Evolutionary conservation across 1,140 invertebrate species (phyloP).

Genomic region (Drosophila azteca): DNA sequence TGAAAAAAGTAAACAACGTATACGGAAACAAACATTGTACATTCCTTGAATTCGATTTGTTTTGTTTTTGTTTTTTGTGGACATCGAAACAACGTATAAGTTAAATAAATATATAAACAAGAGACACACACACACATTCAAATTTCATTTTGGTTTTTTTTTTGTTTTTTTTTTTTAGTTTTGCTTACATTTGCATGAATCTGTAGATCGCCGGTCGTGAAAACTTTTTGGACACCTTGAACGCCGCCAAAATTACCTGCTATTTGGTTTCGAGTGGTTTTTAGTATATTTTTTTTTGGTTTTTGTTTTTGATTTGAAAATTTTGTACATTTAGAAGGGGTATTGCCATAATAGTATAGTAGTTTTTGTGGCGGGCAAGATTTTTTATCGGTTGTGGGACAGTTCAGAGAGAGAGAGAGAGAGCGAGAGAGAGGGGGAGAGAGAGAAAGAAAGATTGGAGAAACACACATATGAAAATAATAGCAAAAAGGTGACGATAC

Average conservation of each 20-base stretch:
- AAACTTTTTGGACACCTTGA: slow-evolving; percentile 70
- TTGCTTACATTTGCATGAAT: slow-evolving; percentile 83
- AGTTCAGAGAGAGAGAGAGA: slow-evolving; percentile 46
- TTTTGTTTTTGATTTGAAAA: slow-evolving; percentile 28
- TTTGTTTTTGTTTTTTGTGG: slow-evolving; percentile 20
- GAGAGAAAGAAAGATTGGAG: slow-evolving; percentile 29
- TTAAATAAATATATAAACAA: slow-evolving; percentile 42
- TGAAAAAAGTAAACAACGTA: slow-evolving; percentile 45
- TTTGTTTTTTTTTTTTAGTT: slow-evolving; percentile 30
- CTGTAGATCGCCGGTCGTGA: slow-evolving; percentile 83
- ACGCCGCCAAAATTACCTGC: slow-evolving; percentile 82
- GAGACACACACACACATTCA: slow-evolving; percentile 64
- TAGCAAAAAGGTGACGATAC: too few species aligned
- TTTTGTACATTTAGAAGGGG: slow-evolving; percentile 5
- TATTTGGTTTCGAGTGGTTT: slow-evolving; percentile 51
- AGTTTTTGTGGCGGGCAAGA: slow-evolving; percentile 64
- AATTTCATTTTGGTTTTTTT: slow-evolving; percentile 34
- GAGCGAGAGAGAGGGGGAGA: slow-evolving; percentile 40
- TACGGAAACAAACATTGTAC: slow-evolving; percentile 56
- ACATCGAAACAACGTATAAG: slow-evolving; percentile 37
- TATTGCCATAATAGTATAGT: slow-evolving; percentile 32
- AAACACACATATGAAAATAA: too few species aligned
- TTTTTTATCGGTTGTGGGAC: slow-evolving; percentile 27
- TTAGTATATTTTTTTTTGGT: slow-evolving; percentile 32
- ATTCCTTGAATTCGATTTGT: slow-evolving; percentile 40